Base-by-base conservation (phyloP, 2,797 vertebrate species). In the Poeciliopsis presidionis region DNA sequence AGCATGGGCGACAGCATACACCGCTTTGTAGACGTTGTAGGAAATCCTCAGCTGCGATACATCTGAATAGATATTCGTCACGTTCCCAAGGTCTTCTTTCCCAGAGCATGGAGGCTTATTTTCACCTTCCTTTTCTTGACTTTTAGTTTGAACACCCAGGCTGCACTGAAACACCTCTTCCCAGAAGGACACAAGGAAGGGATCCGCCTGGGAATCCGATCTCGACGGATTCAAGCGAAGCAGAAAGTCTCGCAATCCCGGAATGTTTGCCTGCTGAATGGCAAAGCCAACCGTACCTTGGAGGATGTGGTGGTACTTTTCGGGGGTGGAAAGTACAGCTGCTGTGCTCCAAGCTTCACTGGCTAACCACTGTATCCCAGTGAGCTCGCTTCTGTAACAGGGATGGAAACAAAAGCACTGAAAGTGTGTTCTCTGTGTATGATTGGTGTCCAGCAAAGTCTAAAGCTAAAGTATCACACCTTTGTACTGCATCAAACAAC, bases 281-380 rank as follows among this genome's bases (percentile, higher is more conserved):
- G 96, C 96, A 78, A 96, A 96, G 59, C 96, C 96, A 93, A 96
- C 90, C 0, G 95, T 94, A 39, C 96, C 96, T 78, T 95, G 94
- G 4, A 96, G 92, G 81, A 96, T 93, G 5, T 67, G 55, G 41
- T 91, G 93, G 83, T 95, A 95, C 78, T 92, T 93, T 80, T 73
- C 81, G 0, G 94, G 93, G 2, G 84, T 90, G 14, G 95, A 95
- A 77, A 96, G 93, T 69, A 96, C 78, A 0, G 95, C 91, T n/a
- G 96, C 95, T 18, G 96, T 96, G 84, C 95, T 96, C 96, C 96
- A 96, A 30, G 96, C 96, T 82, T 96, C 95, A 36, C 96, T 96
- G 45, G 95, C 96, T 73, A 96, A 84, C 96, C 96, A 96, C 77
- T 96, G 96, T 65, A 96, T 93, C 11, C 94, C 95, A 55, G 90